Evolutionary conservation across 2,113 vertebrate species (phyloP).

Genomic region (Sturnira hondurensis): DNA sequence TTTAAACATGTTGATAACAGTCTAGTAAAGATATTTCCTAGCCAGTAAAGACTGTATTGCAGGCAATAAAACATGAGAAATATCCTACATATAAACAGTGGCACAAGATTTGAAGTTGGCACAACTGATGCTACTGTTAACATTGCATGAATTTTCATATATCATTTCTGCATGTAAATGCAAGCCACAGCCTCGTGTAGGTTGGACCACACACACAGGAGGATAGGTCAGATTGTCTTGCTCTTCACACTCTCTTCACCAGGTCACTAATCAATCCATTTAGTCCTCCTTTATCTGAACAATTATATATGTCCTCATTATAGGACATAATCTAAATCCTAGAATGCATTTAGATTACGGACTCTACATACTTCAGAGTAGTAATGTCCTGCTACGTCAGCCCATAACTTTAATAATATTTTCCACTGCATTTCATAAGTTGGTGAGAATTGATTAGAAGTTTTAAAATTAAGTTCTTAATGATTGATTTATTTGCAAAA

Average conservation of each 20-base stretch:
- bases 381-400: neutral
- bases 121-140: conserved; percentile 2
- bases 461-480: conserved; percentile 15
- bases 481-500: neutral
- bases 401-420: conserved; percentile 41
- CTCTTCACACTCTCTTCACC: neutral
- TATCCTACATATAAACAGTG: neutral
- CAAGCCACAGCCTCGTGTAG: neutral
- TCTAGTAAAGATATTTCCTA: neutral
- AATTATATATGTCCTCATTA: neutral
- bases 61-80: neutral
- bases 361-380: conserved; percentile 14
- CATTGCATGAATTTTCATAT: neutral
- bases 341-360: too few species aligned
- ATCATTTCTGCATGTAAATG: conserved; percentile 17
- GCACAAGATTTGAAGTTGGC: neutral
- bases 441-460: conserved; percentile 1
- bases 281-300: conserved; percentile 17
- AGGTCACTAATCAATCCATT: neutral
- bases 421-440: neutral
- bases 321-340: neutral
- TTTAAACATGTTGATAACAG: neutral
- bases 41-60: neutral
- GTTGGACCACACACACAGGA: neutral
- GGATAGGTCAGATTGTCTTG: rapidly evolving